phyloP scores from a whole-genome alignment of 2,113 vertebrate genomes.

The Pterocles orientalis region DNA sequence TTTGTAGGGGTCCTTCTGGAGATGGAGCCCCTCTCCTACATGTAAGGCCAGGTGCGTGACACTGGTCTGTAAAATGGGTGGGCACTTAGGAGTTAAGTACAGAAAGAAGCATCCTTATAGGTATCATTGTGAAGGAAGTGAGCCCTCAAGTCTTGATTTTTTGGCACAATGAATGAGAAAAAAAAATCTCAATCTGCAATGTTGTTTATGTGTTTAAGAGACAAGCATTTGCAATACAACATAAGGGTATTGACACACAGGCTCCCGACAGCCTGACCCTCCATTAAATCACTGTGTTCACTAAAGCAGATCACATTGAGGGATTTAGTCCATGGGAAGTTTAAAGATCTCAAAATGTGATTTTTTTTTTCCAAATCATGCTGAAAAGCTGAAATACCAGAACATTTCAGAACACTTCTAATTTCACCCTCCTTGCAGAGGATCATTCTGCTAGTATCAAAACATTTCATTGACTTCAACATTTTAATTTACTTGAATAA shows the following conservation, averaged over 20 bases:
- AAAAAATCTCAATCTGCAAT: not conserved
- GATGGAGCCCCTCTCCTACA: rapidly evolving
- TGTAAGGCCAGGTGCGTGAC: rapidly evolving
- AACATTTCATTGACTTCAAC: not conserved
- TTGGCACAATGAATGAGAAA: not conserved
- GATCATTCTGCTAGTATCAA: not conserved
- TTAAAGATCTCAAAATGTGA: not conserved
- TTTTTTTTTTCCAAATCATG: not conserved
- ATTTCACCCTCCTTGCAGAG: not conserved
- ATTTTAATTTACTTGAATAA: not conserved
- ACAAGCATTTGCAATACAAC: not conserved
- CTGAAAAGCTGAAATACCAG: not conserved
- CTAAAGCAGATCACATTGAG: not conserved
- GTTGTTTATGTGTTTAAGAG: not conserved
- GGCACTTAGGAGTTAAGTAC: not conserved
- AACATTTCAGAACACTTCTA: not conserved
- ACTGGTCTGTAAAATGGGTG: rapidly evolving
- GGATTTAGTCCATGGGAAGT: not conserved
- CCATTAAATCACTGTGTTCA: not conserved
- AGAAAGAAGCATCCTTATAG: not conserved
- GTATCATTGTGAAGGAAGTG: not conserved
- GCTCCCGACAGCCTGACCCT: not conserved
- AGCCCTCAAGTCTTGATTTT: not conserved
- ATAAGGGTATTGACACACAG: not conserved
- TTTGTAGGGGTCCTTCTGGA: not conserved